Percentiles rank a stretch among this genome's conserved stretches.
Conservation (phyloP, 2,113 vertebrate genomes). For the Aegypius monachus region DNA sequence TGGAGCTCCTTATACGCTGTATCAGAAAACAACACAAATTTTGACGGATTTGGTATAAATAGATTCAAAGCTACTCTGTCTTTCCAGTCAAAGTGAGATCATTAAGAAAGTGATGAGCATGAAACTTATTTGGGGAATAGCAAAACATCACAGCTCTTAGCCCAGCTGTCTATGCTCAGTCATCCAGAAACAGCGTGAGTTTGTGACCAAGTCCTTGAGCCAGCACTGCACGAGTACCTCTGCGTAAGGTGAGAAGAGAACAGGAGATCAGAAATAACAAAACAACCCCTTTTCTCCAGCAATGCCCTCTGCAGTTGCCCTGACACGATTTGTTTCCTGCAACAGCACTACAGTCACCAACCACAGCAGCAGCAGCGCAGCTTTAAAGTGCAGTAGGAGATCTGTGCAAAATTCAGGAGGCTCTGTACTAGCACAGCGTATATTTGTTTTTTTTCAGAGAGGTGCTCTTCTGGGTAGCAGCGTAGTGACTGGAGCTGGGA, state of each 20-base stretch:
- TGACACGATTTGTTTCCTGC: neutral
- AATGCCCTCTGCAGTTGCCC: neutral
- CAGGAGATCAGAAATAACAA: neutral
- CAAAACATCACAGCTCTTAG: neutral
- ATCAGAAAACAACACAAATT: neutral
- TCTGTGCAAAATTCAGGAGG: neutral
- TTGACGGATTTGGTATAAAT: neutral
- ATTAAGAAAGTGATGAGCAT: neutral
- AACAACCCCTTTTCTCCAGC: neutral
- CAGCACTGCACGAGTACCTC: neutral
- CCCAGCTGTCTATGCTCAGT: neutral
- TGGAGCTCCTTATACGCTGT: neutral
- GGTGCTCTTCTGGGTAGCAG: neutral
- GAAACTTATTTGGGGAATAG: neutral
- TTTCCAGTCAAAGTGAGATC: neutral
- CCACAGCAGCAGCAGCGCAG: neutral
- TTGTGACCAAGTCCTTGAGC: neutral
- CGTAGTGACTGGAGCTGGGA: neutral
- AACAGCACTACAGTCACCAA: neutral
- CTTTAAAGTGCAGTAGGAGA: constrained; percentile 42
- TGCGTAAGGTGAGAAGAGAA: neutral
- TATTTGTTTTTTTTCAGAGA: neutral
- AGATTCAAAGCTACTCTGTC: neutral
- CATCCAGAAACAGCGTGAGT: neutral
- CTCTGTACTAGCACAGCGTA: neutral